Conservation (phyloP, 2,888 invertebrate genomes). For the Limnephilus auricula region DNA sequence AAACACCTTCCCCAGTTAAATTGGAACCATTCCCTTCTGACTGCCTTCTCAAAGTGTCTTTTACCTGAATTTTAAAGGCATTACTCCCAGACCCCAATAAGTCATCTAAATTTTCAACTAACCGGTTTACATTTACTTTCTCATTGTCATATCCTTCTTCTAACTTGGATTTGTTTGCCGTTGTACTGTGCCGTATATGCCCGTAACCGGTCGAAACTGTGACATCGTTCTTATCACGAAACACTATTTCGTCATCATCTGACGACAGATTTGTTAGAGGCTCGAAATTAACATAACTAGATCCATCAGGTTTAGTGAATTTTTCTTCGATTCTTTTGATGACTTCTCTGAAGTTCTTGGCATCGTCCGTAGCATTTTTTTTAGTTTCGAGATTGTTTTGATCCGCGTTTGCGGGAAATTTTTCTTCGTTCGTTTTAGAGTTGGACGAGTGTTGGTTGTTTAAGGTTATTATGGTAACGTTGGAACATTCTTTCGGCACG, state of each 20-base stretch:
- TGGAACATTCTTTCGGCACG: constrained; percentile 46
- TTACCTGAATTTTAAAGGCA: constrained; percentile 13
- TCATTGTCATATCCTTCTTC: neutral
- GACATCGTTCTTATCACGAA: constrained; percentile 63
- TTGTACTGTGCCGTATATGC: constrained; percentile 74
- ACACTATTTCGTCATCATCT: constrained; percentile 68
- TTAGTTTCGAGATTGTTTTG: constrained; percentile 50
- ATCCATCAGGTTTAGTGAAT: neutral
- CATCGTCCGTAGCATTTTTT: constrained; percentile 50
- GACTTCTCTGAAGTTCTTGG: constrained; percentile 69
- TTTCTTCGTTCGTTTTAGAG: neutral
- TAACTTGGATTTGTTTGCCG: constrained; percentile 67
- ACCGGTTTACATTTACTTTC: neutral
- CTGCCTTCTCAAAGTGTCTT: neutral
- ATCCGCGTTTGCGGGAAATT: neutral
- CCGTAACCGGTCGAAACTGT: constrained; percentile 73
- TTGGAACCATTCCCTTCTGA: neutral
- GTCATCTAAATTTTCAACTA: neutral
- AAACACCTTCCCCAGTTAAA: constrained; percentile 35
- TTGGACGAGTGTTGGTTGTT: constrained; percentile 51
- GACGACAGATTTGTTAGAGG: neutral
- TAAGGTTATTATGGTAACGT: constrained; percentile 66
- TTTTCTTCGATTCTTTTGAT: constrained; percentile 10
- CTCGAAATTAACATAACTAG: constrained; percentile 71
- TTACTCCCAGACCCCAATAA: neutral